Base-by-base conservation (phyloP, 2,113 vertebrate genomes). In the Ptychochromis oligacanthus region DNA sequence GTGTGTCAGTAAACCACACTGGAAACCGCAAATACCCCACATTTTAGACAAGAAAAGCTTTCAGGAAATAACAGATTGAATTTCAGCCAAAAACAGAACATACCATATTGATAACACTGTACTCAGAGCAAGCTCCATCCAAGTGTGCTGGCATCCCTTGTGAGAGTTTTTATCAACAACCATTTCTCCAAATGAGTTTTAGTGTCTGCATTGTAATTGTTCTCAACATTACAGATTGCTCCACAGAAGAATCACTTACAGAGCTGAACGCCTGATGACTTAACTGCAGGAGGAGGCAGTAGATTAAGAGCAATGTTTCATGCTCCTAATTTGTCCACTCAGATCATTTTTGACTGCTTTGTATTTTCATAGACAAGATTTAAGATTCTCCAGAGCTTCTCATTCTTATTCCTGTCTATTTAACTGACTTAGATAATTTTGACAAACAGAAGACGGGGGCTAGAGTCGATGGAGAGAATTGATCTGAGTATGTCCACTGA, bases 121-220 rank as follows among this genome's bases (percentile, higher is more conserved):
- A 55, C 43, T 56, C 36, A 1, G 31, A 62, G 82, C 26, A 7
- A 75, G 52, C 36, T 64, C 15, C 59, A 58, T 75, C 82, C 85
- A 84, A 88, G 61, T 46, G 77, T 31, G 77, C 7, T 83, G 87
- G 85, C 81, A 75, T 75, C 20, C n/a, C 5, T 14, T 26, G 11
- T 22, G 18, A 80, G 80, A 36, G 31, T 36, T 67, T 77, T 84
- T 46, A 80, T 78, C 87, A 89, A 89, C 89, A 89, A 59, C 79
- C n/a, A 36, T 80, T 88, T 81, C 82, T 92, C 80, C 64, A 91
- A 84, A 77, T 56, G 24, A 80, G 40, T 80, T 86, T 86, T 18
- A 65, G 40, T 74, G 49, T 82, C 58, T 57, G 61, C 7, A 1
- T 15, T 46, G 36, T 60, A 75, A 88, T 78, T 84, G 28, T 75